Evolutionary conservation across 2,888 invertebrate species (phyloP).

Genomic region (Eudasyphora cyanicolor): DNA sequence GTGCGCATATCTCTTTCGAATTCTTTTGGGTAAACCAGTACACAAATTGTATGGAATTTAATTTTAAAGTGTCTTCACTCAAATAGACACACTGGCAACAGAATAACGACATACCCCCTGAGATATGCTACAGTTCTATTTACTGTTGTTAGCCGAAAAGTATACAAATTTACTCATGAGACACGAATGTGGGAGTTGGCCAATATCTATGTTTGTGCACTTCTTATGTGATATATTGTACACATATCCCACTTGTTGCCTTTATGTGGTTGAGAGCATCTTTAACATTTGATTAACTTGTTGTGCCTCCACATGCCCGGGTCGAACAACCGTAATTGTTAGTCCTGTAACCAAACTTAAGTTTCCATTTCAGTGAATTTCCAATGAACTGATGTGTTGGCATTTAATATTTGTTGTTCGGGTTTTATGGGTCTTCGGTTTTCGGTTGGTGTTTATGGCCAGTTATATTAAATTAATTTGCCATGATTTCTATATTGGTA

Average conservation of each 20-base stretch:
- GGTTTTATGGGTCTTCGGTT: neutral
- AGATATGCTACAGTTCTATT: constrained; percentile 29
- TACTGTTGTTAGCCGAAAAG: neutral
- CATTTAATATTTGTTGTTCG: neutral
- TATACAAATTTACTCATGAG: neutral
- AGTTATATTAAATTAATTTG: constrained; percentile 33
- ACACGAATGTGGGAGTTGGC: neutral
- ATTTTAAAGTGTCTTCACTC: constrained; percentile 23
- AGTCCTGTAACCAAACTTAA: neutral
- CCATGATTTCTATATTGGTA: constrained; percentile 27
- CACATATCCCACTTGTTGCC: constrained; percentile 13
- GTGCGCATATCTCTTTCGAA: no score
- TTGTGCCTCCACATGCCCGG: constrained; percentile 23
- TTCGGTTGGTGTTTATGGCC: neutral
- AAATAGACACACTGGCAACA: no score
- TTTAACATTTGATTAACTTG: constrained; percentile 56
- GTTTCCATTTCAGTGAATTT: constrained; percentile 30
- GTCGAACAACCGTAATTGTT: neutral
- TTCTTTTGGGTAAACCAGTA: neutral
- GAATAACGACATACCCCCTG: neutral
- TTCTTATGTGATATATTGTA: constrained; percentile 11
- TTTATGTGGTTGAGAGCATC: constrained; percentile 1
- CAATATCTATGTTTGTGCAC: neutral
- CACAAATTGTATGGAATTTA: constrained; percentile 32
- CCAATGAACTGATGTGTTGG: neutral